Base-by-base conservation (phyloP, 2,888 invertebrate species). In the Platynereis dumerilii region DNA sequence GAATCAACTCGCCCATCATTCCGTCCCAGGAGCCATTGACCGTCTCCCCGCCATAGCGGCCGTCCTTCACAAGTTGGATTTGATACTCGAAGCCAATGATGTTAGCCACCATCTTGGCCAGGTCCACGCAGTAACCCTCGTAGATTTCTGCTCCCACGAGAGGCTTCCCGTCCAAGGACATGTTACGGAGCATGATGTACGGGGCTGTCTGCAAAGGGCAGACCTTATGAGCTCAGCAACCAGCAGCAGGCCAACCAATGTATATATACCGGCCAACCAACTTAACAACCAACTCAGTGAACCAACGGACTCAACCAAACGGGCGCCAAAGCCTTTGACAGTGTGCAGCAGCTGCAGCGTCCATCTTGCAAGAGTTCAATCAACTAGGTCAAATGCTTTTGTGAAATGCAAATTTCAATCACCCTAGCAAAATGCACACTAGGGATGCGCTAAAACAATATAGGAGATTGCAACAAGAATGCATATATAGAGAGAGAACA, bases 131-230 rank as follows among this genome's bases (percentile, higher is more conserved):
- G 74, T 82, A 86, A 17, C 85, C 86, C 68, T 84, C 81, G 71
- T 84, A 85, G 17, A 27, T 44, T 79, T 94, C 93, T 64, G 94
- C 91, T 2, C 61, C 61, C 28, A 61, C 44, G 10, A 54, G 54
- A 17, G 61, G 61, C 26, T 10, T 34, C 39, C 55, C 28, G 26
- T 52, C 61, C 26, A 34, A 12, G 17, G 70, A 52, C 29, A 69
- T 67, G 22, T 67, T 64, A 44, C 70, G 76, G 59, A 70, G 67
- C 76, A 78, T 78, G 22, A 80, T 67, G 67, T 79, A 82, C 1
- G 82, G 82, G 28, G 66, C 70, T 26, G 77, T 76, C 82, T 81
- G 74, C 45, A 66, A 72, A 64, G 5, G 34, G 34, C 34, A 34
- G 34, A 34, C 34, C 34, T 34, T 12, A 34, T 7, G 34, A 34